Percentiles rank a stretch among this genome's conserved stretches.
Evolutionary conservation across 2,888 invertebrate species (phyloP).

Genomic region (Tetramorium bicarinatum): DNA sequence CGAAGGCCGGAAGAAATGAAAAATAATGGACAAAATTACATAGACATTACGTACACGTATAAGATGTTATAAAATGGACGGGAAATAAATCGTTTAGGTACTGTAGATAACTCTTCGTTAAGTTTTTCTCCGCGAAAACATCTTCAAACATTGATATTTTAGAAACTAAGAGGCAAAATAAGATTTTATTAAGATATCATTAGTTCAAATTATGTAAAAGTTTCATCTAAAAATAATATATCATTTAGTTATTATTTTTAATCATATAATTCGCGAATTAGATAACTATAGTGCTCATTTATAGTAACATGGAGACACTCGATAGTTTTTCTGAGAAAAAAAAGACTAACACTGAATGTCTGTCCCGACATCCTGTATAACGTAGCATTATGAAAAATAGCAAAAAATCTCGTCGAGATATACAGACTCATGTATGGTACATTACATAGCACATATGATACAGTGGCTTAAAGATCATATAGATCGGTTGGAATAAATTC

Average conservation of each 20-base stretch:
- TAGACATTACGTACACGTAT: neutral
- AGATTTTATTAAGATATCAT: neutral
- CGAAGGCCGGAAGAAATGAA: neutral
- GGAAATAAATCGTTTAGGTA: neutral
- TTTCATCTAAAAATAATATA: neutral
- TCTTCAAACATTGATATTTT: neutral
- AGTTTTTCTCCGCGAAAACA: neutral
- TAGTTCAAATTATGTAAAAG: neutral
- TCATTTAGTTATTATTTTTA: neutral
- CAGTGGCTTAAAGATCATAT: constrained; percentile 32
- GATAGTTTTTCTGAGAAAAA: neutral
- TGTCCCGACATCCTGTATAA: neutral
- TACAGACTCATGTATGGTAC: neutral
- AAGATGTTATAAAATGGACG: neutral
- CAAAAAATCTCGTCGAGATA: neutral
- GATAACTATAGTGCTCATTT: neutral
- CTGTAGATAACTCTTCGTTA: neutral
- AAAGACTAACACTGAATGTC: neutral
- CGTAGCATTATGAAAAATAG: constrained; percentile 14
- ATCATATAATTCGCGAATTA: neutral
- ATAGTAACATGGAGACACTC: neutral
- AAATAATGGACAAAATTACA: neutral
- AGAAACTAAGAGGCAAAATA: neutral
- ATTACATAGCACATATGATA: constrained; percentile 18
- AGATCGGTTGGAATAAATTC: constrained; percentile 38